Conservation (phyloP, 2,797 vertebrate species). For the Gymnoscopelus braueri region DNA sequence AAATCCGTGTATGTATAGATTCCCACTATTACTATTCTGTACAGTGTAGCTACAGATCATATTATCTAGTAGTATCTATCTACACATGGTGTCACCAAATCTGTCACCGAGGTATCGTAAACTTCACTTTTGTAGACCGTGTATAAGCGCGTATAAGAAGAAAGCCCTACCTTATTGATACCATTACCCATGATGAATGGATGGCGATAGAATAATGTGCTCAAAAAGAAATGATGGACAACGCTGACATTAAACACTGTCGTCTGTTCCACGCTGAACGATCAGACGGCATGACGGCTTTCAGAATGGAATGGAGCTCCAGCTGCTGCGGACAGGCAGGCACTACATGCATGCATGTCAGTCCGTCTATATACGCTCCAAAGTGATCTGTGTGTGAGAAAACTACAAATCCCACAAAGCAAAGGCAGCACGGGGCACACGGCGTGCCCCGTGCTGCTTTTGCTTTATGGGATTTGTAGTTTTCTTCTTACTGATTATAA, state of each 20-base stretch:
- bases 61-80: too few relatives aligned
- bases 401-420: too few relatives aligned
- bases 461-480: slow-evolving; percentile 74
- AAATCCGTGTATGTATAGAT: too few relatives aligned
- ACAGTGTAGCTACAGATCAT: too few relatives aligned
- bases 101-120: too few relatives aligned
- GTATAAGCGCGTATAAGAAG: slow-evolving; percentile 14
- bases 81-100: too few relatives aligned
- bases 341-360: background rate
- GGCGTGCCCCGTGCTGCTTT: slow-evolving; percentile 19
- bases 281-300: slow-evolving; percentile 20
- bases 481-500: background rate
- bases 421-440: background rate
- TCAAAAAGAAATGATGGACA: background rate
- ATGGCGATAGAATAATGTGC: background rate
- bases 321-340: slow-evolving; percentile 16
- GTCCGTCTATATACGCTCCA: slow-evolving; percentile 23
- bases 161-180: slow-evolving; percentile 78
- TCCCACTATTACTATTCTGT: too few relatives aligned
- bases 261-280: slow-evolving; percentile 1
- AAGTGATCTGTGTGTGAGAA: slow-evolving; percentile 17
- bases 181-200: slow-evolving; percentile 80
- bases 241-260: background rate
- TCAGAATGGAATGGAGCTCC: slow-evolving; percentile 14
- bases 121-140: slow-evolving; percentile 8